A percentile compares a stretch with the other conserved stretches of the same genome.
Evolutionary conservation across 2,113 vertebrate genomes (phyloP).

Genomic region (Hydropotes inermis): DNA sequence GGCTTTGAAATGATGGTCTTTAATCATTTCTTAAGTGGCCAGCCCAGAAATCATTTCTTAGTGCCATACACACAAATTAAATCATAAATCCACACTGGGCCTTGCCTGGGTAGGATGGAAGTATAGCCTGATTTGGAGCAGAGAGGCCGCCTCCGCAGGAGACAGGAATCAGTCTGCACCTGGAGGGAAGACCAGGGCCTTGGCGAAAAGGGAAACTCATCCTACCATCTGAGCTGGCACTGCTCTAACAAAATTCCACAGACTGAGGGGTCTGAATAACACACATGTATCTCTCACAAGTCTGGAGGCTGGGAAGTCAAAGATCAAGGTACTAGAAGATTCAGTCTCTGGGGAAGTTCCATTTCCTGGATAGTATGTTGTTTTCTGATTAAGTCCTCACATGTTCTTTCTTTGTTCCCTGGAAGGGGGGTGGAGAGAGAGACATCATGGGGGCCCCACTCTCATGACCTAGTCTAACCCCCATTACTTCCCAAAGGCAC

Average conservation of each 20-base stretch:
- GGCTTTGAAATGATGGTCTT: slow-evolving; percentile 73
- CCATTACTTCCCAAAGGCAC: neutral
- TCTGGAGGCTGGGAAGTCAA: neutral
- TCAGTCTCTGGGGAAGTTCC: neutral
- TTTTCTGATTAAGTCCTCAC: neutral
- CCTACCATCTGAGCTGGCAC: neutral
- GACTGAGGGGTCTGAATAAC: neutral
- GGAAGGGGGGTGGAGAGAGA: rapidly evolving
- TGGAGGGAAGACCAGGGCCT: neutral
- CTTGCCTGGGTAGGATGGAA: slow-evolving; percentile 17
- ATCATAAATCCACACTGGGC: slow-evolving; percentile 71
- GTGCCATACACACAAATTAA: slow-evolving; percentile 74
- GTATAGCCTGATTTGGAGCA: slow-evolving; percentile 29
- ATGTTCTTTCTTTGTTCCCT: neutral
- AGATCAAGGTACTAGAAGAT: neutral
- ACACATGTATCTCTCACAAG: neutral
- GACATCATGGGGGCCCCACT: neutral
- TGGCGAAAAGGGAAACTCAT: neutral
- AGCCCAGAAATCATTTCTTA: slow-evolving; percentile 73
- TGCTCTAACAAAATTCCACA: neutral
- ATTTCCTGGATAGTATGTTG: neutral
- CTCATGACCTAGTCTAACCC: neutral
- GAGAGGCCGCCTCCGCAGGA: neutral
- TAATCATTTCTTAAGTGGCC: slow-evolving; percentile 79
- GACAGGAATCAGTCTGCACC: neutral